phyloP scores from a whole-genome alignment of 2,113 vertebrate species.

The Ammodytes marinus region DNA sequence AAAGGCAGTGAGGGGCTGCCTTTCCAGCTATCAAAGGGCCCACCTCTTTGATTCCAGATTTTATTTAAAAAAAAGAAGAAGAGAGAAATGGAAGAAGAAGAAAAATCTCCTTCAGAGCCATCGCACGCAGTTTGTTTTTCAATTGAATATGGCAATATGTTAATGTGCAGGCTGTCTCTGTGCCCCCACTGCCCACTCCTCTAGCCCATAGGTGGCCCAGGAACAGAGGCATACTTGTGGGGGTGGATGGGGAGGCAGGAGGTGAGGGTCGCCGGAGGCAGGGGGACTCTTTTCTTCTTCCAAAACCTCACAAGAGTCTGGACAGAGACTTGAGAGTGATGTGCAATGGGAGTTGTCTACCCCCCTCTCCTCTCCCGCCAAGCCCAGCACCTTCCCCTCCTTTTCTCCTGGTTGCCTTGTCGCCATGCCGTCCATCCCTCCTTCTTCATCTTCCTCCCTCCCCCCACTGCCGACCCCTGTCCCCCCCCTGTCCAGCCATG shows the following conservation, averaged over 20 bases:
- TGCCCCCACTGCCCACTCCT: constrained; percentile 82
- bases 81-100: constrained; percentile 55
- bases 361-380: constrained; percentile 77
- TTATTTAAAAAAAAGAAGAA: constrained; percentile 54
- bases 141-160: constrained; percentile 92
- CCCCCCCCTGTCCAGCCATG: constrained; percentile 69
- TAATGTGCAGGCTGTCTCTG: constrained; percentile 83
- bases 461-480: constrained; percentile 58
- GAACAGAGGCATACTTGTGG: constrained; percentile 83
- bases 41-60: constrained; percentile 81
- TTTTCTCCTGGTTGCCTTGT: constrained; percentile 65
- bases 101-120: constrained; percentile 82
- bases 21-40: constrained; percentile 79
- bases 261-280: constrained; percentile 66
- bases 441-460: constrained; percentile 82
- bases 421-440: constrained; percentile 75
- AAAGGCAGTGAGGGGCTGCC: constrained; percentile 78
- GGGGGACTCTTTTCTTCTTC: constrained; percentile 86
- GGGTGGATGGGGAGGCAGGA: constrained; percentile 69
- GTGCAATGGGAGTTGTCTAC: constrained; percentile 82
- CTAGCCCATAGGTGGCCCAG: constrained; percentile 89
- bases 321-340: constrained; percentile 88
- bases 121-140: constrained; percentile 88
- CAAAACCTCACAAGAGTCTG: constrained; percentile 86
- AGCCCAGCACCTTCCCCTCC: constrained; percentile 72